Percentiles rank a stretch among this genome's conserved stretches.
phyloP scores from a whole-genome alignment of 1,140 invertebrate genomes.

The Cyclargus thomasi region DNA sequence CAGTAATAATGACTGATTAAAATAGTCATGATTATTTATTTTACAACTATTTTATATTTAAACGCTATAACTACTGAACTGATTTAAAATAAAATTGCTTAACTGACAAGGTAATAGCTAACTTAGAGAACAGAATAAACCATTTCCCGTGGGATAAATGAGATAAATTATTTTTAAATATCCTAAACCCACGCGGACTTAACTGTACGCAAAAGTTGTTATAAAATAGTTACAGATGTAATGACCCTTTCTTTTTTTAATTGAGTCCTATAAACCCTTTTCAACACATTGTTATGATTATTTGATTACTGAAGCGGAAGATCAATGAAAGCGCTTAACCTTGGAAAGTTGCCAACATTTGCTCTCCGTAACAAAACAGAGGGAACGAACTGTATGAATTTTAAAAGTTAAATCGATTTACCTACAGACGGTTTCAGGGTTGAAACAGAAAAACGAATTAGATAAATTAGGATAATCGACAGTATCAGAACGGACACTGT shows the following conservation, averaged over 20 bases:
- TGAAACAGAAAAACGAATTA: background rate
- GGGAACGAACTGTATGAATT: background rate
- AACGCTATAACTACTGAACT: no score
- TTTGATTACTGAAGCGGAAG: slow-evolving; percentile 8
- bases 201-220: no score
- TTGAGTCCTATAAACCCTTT: background rate
- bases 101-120: no score
- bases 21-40: no score
- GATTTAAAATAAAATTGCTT: no score
- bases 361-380: slow-evolving; percentile 8
- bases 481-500: no score
- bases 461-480: background rate
- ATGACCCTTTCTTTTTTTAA: background rate
- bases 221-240: background rate
- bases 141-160: no score
- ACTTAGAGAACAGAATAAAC: no score
- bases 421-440: background rate
- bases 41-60: no score
- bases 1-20: no score
- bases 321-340: slow-evolving; percentile 14
- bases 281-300: slow-evolving; percentile 10
- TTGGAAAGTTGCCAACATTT: slow-evolving; percentile 11
- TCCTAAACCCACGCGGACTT: no score
- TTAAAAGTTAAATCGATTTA: slow-evolving; percentile 5
- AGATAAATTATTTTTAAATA: no score